Evolutionary conservation across 2,113 vertebrate genomes (phyloP), one percentile per base, ranked within the genome.

Genomic region (Ascaphus truei): DNA sequence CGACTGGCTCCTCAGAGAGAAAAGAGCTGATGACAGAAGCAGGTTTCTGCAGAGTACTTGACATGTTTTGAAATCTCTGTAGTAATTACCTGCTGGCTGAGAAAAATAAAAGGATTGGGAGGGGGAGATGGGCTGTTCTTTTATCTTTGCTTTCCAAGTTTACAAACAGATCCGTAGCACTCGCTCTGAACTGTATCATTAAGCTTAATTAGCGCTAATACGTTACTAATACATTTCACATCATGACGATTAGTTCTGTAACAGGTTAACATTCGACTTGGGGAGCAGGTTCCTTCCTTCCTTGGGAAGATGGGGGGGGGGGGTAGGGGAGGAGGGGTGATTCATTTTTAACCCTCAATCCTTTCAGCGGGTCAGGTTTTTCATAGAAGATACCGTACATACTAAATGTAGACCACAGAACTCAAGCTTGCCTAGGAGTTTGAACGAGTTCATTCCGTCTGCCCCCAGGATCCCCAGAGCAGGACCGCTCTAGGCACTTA

Each of bases 61-160:
- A 64, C 7, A 5, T 5, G 1, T 72, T 72, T 53, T 37, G 56
- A 73, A 36, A 30, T 77, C 41, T 78, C 33, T 75, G 13, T 23
- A 39, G 0, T 78, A 79, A 84, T 84, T 81, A 80, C 66, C 72
- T 82, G 71, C 29, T 62, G 72, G 57, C 75, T 61, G 58, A 59
- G 47, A 75, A 82, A 65, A 55, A 29, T 2, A 26, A 58, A 69
- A 13, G 13, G 25, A 3, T 16, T 18, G 7, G 9, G 23, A 7
- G 11, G 31, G 18, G 31, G 33, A 6, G 52, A 33, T 26, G 16
- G 20, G 4, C 18, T n/a, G n/a, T 6, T 7, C 33, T 39, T 23
- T 36, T 18, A 58, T 39, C 16, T 58, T 25, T 37, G 22, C 13
- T 4, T 37, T 31, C 23, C 20, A 5, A 11, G 53, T 56, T 55